Percentiles rank a stretch among this genome's conserved stretches.
These are phyloP conservation scores for Drosophila neotestacea DNA, from an alignment of 2,888 invertebrate species.

Conservation along the genomic window DNA sequence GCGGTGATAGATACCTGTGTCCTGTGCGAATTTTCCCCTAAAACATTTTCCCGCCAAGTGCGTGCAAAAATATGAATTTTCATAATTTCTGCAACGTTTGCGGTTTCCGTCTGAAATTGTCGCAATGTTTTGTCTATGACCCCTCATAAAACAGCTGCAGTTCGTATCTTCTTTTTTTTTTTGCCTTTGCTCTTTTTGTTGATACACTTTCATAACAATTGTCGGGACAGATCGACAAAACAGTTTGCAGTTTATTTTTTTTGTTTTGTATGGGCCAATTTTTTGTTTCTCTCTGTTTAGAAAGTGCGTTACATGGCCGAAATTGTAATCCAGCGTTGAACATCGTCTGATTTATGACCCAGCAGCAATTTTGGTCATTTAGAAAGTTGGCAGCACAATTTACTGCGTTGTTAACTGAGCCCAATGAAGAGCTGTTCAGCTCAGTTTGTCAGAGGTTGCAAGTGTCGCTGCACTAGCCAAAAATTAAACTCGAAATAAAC, in stretches of 20 bases:
- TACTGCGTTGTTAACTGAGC: slow-evolving; percentile 22
- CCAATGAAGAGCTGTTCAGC: slow-evolving; percentile 7
- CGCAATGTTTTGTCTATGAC: slow-evolving; percentile 34
- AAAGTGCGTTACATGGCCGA: slow-evolving; percentile 74
- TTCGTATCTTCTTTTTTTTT: slow-evolving; percentile 26
- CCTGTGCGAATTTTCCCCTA: slow-evolving; percentile 20
- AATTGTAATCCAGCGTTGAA: slow-evolving; percentile 45
- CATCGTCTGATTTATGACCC: slow-evolving; percentile 63
- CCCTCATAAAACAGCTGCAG: slow-evolving; percentile 70
- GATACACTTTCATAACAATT: slow-evolving; percentile 60
- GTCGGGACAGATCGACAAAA: slow-evolving; percentile 31
- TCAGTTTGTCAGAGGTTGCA: slow-evolving; percentile 27
- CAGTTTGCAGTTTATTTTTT: slow-evolving; percentile 26
- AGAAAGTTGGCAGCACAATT: slow-evolving; percentile 52
- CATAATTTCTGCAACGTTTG: slow-evolving; percentile 77
- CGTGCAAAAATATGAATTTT: slow-evolving; percentile 79
- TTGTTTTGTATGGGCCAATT: slow-evolving; percentile 19
- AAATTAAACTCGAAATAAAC: neutral
- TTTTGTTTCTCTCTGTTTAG: slow-evolving; percentile 62
- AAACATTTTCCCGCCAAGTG: slow-evolving; percentile 65
- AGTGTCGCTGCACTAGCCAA: slow-evolving; percentile 1
- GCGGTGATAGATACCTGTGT: slow-evolving; percentile 36
- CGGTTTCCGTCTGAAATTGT: slow-evolving; percentile 56
- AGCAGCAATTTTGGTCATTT: slow-evolving; percentile 43
- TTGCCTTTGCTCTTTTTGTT: slow-evolving; percentile 21